phyloP scores from a whole-genome alignment of 2,888 invertebrate genomes.

The Cacoxenus indagator region DNA sequence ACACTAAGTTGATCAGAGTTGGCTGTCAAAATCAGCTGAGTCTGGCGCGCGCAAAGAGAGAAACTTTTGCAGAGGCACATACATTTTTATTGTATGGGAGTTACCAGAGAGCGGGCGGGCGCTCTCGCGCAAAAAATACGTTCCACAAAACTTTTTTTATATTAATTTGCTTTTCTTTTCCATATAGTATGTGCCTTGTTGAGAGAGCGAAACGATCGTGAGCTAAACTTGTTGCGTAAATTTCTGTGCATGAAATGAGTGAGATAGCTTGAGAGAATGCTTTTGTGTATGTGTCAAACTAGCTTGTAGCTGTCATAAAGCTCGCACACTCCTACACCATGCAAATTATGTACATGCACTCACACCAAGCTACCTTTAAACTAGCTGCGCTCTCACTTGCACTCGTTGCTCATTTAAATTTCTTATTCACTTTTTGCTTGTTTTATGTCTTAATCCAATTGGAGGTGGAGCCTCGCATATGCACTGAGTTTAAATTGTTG shows the following conservation, averaged over 20 bases:
- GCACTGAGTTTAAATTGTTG: conserved; percentile 14
- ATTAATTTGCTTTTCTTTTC: not conserved
- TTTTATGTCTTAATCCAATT: conserved; percentile 51
- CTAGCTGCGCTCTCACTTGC: conserved; percentile 17
- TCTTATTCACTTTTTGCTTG: conserved; percentile 22
- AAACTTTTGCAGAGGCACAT: not conserved
- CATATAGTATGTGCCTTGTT: not conserved
- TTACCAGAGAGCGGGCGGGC: not conserved
- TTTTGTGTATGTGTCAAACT: not conserved
- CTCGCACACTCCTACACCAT: conserved; percentile 39
- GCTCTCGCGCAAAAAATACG: conserved; percentile 26
- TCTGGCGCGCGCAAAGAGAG: conserved; percentile 12
- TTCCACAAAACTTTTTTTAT: conserved; percentile 49
- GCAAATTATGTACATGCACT: conserved; percentile 40
- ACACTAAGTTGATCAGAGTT: not conserved
- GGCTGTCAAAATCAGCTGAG: not conserved
- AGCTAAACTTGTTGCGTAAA: not conserved
- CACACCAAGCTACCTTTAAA: conserved; percentile 28
- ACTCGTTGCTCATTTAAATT: conserved; percentile 54
- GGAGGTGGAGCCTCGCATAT: conserved; percentile 51
- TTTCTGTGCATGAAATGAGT: conserved; percentile 24
- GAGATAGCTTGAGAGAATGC: conserved; percentile 34
- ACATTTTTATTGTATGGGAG: not conserved
- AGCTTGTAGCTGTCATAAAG: conserved; percentile 10
- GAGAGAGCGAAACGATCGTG: conserved; percentile 11